phyloP scores from a whole-genome alignment of 2,113 vertebrate genomes.

The Psittacus erithacus region DNA sequence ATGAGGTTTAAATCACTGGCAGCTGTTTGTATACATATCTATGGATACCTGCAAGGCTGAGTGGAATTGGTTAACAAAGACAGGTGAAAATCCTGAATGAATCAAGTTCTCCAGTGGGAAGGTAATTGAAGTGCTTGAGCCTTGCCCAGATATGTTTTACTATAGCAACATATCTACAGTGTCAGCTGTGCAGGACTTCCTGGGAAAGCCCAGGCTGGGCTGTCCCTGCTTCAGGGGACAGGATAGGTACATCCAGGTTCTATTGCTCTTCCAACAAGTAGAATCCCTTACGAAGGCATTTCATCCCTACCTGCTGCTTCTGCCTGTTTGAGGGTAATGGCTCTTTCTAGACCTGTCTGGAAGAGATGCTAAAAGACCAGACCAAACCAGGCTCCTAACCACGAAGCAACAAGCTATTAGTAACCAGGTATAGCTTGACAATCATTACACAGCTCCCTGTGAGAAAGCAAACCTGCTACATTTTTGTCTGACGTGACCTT shows the following conservation, averaged over 20 bases:
- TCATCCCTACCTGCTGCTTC: not conserved
- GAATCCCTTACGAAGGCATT: not conserved
- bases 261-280: not conserved
- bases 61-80: not conserved
- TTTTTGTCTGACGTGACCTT: not conserved
- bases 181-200: not conserved
- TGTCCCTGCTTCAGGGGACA: not conserved
- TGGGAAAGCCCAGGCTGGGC: not conserved
- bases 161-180: not conserved
- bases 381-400: not conserved
- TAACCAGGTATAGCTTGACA: not conserved
- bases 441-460: not conserved
- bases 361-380: not conserved
- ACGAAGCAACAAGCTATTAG: not conserved
- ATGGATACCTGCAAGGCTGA: not conserved
- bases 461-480: not conserved
- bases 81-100: not conserved
- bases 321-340: not conserved
- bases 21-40: not conserved
- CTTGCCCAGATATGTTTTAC: not conserved
- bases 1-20: rapidly evolving
- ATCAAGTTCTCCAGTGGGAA: not conserved
- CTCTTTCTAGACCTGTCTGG: not conserved
- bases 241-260: not conserved
- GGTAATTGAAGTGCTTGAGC: not conserved